These are phyloP conservation scores for Pollenia amentaria DNA, from an alignment of 2,888 invertebrate genomes.

Conservation along the genomic window DNA sequence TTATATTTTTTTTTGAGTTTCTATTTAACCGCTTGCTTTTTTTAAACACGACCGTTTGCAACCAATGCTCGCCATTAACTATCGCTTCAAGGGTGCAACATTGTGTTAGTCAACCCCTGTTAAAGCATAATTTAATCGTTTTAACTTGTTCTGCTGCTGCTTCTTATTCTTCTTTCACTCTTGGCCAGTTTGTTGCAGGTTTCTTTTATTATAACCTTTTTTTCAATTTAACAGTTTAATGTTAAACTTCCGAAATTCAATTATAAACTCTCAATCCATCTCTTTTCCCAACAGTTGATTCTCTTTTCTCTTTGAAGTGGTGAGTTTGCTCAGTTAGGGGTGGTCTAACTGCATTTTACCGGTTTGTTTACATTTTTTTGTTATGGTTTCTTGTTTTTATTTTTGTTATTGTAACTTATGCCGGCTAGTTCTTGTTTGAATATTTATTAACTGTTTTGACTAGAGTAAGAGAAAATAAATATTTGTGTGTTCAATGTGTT, in stretches of 20 bases:
- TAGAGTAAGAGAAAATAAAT: conserved; percentile 10
- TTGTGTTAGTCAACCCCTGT: conserved; percentile 77
- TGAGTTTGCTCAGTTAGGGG: conserved; percentile 70
- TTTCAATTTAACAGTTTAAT: conserved; percentile 43
- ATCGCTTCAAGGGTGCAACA: conserved; percentile 81
- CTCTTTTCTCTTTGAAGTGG: conserved; percentile 24
- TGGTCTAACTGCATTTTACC: conserved; percentile 74
- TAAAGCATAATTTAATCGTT: conserved; percentile 67
- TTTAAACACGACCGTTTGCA: conserved; percentile 84
- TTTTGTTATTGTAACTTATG: conserved; percentile 10
- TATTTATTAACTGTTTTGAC: conserved; percentile 28
- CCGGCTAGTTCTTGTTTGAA: conserved; percentile 46
- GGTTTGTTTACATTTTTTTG: conserved; percentile 82
- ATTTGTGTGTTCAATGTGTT: too few species aligned
- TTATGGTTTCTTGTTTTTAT: conserved; percentile 19
- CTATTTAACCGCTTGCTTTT: conserved; percentile 74
- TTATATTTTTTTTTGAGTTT: conserved; percentile 24
- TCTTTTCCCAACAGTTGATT: neutral
- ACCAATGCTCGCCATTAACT: conserved; percentile 85
- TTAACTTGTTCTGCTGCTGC: conserved; percentile 56
- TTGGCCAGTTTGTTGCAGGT: conserved; percentile 38
- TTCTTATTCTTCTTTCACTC: conserved; percentile 12
- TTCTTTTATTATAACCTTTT: conserved; percentile 57
- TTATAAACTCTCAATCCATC: neutral
- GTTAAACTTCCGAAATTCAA: conserved; percentile 19